phyloP scores from a whole-genome alignment of 2,797 vertebrate species.

The Pelochelys cantorii region DNA sequence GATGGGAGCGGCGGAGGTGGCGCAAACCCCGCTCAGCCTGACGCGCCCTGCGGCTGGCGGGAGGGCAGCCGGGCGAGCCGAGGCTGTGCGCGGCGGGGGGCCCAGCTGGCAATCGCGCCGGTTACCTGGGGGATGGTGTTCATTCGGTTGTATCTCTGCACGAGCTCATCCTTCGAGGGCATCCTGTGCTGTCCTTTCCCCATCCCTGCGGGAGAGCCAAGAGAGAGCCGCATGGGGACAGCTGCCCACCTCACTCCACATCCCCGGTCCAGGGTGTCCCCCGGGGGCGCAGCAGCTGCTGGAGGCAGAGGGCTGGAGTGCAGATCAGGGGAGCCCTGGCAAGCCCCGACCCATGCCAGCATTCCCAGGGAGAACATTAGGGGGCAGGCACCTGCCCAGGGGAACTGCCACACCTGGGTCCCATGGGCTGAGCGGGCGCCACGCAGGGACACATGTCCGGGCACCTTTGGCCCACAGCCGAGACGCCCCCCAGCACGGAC shows the following conservation, averaged over 20 bases:
- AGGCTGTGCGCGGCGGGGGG: neutral
- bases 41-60: too few species aligned
- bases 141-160: conserved; percentile 98
- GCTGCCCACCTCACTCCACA: neutral
- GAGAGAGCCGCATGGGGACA: neutral
- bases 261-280: neutral
- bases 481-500: neutral
- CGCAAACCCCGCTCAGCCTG: neutral
- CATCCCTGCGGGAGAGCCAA: conserved; percentile 86
- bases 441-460: neutral
- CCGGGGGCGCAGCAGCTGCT: neutral
- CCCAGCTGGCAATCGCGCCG: neutral
- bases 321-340: neutral
- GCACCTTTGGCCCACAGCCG: neutral
- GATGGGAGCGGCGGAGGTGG: neutral
- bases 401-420: neutral
- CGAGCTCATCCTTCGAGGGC: conserved; percentile 98
- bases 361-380: neutral
- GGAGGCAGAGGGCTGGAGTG: neutral
- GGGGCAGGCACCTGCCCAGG: neutral
- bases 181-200: conserved; percentile 99
- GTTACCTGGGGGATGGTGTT: conserved; percentile 97
- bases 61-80: neutral
- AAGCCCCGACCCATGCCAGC: neutral
- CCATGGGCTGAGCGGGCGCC: too few species aligned